These are phyloP conservation scores for Glyphotaelius pellucidus DNA, from an alignment of 2,888 invertebrate species.

Conservation along the genomic window DNA sequence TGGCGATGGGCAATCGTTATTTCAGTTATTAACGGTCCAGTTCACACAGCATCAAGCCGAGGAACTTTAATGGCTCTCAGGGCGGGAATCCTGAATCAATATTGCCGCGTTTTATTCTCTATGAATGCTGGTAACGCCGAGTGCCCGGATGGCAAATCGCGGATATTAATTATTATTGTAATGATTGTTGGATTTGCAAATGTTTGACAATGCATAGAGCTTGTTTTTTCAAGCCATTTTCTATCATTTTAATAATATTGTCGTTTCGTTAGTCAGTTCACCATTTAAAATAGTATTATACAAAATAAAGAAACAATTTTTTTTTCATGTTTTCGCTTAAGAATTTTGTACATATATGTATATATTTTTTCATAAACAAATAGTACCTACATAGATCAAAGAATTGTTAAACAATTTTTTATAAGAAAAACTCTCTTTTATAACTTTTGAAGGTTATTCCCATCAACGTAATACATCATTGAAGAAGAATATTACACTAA, in stretches of 20 bases:
- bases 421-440: no score
- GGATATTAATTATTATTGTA: not conserved
- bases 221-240: not conserved
- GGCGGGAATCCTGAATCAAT: slow-evolving; percentile 38
- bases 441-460: no score
- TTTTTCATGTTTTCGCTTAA: no score
- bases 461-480: no score
- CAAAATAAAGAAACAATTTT: no score
- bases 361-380: no score
- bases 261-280: not conserved
- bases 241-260: not conserved
- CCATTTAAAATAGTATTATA: not conserved
- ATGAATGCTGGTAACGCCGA: not conserved
- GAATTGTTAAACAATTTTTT: no score
- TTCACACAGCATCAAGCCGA: slow-evolving; percentile 45
- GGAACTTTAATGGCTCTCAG: slow-evolving; percentile 46
- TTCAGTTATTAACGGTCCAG: slow-evolving; percentile 52
- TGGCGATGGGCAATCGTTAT: slow-evolving; percentile 60
- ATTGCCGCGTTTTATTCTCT: slow-evolving; percentile 38
- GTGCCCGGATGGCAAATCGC: not conserved
- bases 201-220: not conserved
- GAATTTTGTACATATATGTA: no score
- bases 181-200: not conserved
- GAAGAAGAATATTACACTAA: no score
- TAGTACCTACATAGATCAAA: no score